Base-by-base conservation (phyloP, 2,113 vertebrate genomes). In the Leucopternis melanops region DNA sequence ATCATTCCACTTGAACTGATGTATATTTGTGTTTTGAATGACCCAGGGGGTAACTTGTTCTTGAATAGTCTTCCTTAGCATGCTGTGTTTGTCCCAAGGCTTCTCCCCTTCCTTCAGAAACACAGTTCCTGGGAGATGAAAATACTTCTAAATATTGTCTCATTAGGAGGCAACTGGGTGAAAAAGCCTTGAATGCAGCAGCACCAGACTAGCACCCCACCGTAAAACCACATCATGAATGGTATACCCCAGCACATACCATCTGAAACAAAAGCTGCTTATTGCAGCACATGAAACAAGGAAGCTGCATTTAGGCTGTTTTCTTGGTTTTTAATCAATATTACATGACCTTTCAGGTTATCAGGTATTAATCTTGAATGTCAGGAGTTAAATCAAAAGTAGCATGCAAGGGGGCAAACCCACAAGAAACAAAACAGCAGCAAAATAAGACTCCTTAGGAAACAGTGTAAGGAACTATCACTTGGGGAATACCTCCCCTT, bases 191-290 rank as follows among this genome's bases (percentile, higher is more conserved):
- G 44, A 91, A 52, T 22, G 44, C 36, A 93, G 19, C 38, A 34
- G 32, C 2, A 69, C 13, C 19, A 65, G 86, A 70, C 34, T 11
- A n/a, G 31, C 15, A 21, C 14, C 31, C 26, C 36, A 25, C 3
- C 0, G 0, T 25, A 22, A 84, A 71, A 59, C 18, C 11, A 18
- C 40, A 18, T 16, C 70, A 26, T 2, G 6, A 84, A 70, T 5
- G 8, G 13, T 4, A 16, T 13, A 63, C 8, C 47, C 81, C 44
- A 31, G 38, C 52, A 66, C 29, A 29, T 6, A 21, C 22, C 1
- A 1, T 12, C 81, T 57, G 31, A 79, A 84, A 88, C 42, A 63
- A 81, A 58, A 86, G 45, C 66, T 69, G 63, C 25, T 84, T 38
- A 20, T 14, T 58, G 58, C 66, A 89, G 58, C 19, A 1, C 40